Base-by-base conservation (phyloP, 2,797 vertebrate genomes). In the Xenopus petersii region DNA sequence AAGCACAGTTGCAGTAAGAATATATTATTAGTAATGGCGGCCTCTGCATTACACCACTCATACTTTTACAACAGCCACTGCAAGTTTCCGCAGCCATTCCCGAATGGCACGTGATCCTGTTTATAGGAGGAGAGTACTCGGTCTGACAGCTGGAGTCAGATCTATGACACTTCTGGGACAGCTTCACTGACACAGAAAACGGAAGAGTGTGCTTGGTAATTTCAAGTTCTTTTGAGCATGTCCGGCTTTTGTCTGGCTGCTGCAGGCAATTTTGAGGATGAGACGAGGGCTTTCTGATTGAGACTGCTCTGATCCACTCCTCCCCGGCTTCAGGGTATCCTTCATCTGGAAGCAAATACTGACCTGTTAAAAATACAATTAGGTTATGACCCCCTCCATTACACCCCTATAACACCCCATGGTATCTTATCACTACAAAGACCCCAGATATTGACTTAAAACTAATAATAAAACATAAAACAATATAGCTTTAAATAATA, bases 151-250 rank as follows among this genome's bases (percentile, higher is more conserved):
- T 46, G 61, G 71, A 65, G 76, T 59, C 76, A 74, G 42, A 64
- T 74, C 67, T 30, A 54, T 73, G 76, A 79, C 71, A 74, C 71
- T 73, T 79, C 76, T 60, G 55, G 76, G 76, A 73, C 66, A 66
- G 61, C 69, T 74, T 67, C 76, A 79, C 46, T 79, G 76, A 79
- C 76, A 79, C 76, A 79, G 76, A 79, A 79, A 78, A 65, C 8
- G 58, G 76, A 46, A 16, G 51, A 63, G 51, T 49, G 21, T 68
- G n/a, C 71, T 73, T 59, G 61, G 71, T 61, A 79, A 60, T 79
- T 70, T 51, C 67, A 10, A 60, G 71, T 70, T 63, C 66, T 66
- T 74, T 70, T 78, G 71, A 78, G 76, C 71, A 78, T 70, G 61
- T 75, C 73, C 46, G 16, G 65, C 21, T 24, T 17, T 12, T 51